Evolutionary conservation across 64 coral and sea anemone genomes (phyloP).

Genomic region (Cladopsammia gracilis): DNA sequence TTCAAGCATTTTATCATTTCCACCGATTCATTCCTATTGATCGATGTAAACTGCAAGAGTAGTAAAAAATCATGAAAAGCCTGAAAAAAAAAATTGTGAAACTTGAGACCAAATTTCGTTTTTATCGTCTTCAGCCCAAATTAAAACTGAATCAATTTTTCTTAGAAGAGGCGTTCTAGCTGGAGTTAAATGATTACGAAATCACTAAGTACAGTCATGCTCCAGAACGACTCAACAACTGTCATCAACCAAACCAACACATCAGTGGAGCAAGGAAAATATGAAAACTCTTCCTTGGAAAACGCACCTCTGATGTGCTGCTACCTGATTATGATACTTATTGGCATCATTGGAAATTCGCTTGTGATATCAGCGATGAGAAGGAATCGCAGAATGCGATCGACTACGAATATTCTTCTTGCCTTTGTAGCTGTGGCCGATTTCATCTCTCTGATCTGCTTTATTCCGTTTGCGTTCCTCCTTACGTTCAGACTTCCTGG

Average conservation of each 20-base stretch:
- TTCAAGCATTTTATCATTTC: not conserved
- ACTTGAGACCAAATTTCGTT: no score
- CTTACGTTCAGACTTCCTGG: slow-evolving; percentile 3
- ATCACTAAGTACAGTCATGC: not conserved
- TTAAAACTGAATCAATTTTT: no score
- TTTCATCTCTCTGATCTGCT: slow-evolving; percentile 53
- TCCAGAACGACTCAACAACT: not conserved
- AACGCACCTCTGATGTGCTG: not conserved
- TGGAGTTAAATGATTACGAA: no score
- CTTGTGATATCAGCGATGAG: slow-evolving; percentile 54
- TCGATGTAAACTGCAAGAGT: no score
- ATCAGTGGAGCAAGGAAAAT: not conserved
- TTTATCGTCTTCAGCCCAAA: no score
- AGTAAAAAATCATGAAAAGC: not conserved
- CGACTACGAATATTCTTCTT: slow-evolving; percentile 80
- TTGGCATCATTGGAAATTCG: slow-evolving; percentile 64
- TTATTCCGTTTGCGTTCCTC: slow-evolving; percentile 53
- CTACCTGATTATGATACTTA: slow-evolving; percentile 24
- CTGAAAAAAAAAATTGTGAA: no score
- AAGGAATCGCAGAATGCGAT: slow-evolving; percentile 53
- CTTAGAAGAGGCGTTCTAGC: no score
- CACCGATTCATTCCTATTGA: no score
- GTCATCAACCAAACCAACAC: not conserved
- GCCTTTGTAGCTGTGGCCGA: slow-evolving; percentile 70
- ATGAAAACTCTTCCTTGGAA: not conserved